Base-by-base conservation (phyloP, 2,797 vertebrate species). In the Podarcis lilfordi region DNA sequence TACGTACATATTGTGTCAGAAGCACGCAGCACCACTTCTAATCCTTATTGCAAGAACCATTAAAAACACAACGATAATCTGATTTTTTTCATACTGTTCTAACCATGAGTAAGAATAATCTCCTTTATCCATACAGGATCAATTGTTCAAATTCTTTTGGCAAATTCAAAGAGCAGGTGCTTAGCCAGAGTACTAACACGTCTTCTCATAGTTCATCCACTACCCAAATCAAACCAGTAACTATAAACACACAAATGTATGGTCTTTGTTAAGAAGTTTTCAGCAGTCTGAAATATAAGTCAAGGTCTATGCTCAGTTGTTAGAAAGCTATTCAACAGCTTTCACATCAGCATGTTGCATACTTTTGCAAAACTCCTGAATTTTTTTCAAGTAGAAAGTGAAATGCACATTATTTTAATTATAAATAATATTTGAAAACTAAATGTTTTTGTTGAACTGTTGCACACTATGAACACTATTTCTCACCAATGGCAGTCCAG, bases 181-280 rank as follows among this genome's bases (percentile, higher is more conserved):
- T 64, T 64, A 64, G 89, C 50, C 86, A 81, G 91, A 85, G 72
- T 40, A 68, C 50, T 89, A 43, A 55, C 88, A 88, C 59, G 3
- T 0, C 82, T 74, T 68, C 43, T 40, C 15, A 83, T 9, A 1
- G 1, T 78, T 92, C 95, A 86, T 89, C 35, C 25, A 64, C 21
- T 64, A 82, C 35, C 37, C 37, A 82, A 68, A 35, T 68, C 29
- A 79, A 79, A 79, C 10, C 7, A 79, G 43, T 9, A 43, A 55
- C 89, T 64, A 83, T 35, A 55, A 55, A 55, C 50, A 80, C 86
- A 85, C 86, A 85, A 50, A 86, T 85, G 83, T 66, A 89, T 13
- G 29, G 13, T 23, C 6, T 88, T 78, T 87, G 85, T 75, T 87
- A 93, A 4, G 32, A 55, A 69, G 91, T 92, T 89, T 84, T 61